phyloP scores from a whole-genome alignment of 2,797 vertebrate species.

The Neoniphon sammara region DNA sequence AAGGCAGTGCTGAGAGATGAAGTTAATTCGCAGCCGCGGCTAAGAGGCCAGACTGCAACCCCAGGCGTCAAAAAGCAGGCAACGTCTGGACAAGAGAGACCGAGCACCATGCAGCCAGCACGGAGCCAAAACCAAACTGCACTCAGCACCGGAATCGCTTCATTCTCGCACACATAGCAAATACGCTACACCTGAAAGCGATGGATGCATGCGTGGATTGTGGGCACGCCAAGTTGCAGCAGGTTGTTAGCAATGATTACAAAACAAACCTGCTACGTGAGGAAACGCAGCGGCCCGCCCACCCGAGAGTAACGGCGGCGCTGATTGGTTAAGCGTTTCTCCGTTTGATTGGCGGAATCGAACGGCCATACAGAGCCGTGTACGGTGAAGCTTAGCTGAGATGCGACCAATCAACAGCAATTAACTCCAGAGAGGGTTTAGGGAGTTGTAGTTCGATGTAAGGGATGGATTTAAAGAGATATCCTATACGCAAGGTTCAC shows the following conservation, averaged over 20 bases:
- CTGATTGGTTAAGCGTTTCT: slow-evolving; percentile 52
- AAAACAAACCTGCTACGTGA: slow-evolving; percentile 53
- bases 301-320: not conserved
- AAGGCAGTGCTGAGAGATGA: slow-evolving; percentile 66
- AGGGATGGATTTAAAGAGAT: not conserved
- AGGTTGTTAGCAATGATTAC: slow-evolving; percentile 77
- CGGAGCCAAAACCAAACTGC: slow-evolving; percentile 20
- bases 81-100: slow-evolving; percentile 50
- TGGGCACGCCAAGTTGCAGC: slow-evolving; percentile 70
- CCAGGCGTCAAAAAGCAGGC: slow-evolving; percentile 64
- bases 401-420: slow-evolving; percentile 60
- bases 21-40: slow-evolving; percentile 73
- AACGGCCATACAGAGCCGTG: slow-evolving; percentile 41
- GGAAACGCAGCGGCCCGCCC: slow-evolving; percentile 65
- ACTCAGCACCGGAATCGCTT: slow-evolving; percentile 48
- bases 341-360: slow-evolving; percentile 49
- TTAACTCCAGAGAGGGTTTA: not conserved
- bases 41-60: slow-evolving; percentile 81
- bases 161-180: slow-evolving; percentile 57
- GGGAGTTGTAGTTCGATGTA: slow-evolving; percentile 63
- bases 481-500: slow-evolving; percentile 30
- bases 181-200: slow-evolving; percentile 13
- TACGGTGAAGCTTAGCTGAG: slow-evolving; percentile 22
- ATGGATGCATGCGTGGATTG: slow-evolving; percentile 25
- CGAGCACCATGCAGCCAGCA: slow-evolving; percentile 68